These are phyloP conservation scores for Myrmophylax atrothorax DNA, from an alignment of 2,113 vertebrate species.

Conservation along the genomic window DNA sequence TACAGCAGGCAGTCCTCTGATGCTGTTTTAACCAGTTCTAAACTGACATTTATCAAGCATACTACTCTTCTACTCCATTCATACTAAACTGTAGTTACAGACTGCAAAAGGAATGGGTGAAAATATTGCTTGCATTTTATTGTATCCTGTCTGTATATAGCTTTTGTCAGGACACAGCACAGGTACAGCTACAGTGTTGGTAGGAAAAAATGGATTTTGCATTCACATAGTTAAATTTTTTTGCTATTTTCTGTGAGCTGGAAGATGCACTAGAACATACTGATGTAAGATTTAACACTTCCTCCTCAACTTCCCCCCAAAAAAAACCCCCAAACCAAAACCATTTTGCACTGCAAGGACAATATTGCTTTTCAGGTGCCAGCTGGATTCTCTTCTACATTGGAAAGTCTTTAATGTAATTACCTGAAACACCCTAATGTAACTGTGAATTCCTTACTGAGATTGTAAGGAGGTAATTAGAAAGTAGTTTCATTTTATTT, in stretches of 20 bases:
- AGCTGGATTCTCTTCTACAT: not conserved
- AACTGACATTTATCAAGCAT: not conserved
- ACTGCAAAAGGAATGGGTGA: not conserved
- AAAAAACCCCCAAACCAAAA: too few relatives aligned
- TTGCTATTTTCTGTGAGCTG: not conserved
- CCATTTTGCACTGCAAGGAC: not conserved
- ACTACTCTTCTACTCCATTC: fast-evolving
- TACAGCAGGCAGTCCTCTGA: not conserved
- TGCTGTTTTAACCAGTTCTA: not conserved
- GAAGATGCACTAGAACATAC: not conserved
- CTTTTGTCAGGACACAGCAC: not conserved
- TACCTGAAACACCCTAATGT: conserved; percentile 15
- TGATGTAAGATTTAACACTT: not conserved
- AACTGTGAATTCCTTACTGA: not conserved
- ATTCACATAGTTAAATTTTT: not conserved
- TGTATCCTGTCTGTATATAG: not conserved
- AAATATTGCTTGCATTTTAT: not conserved
- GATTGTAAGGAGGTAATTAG: conserved; percentile 7
- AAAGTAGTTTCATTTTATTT: conserved; percentile 24
- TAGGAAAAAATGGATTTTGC: not conserved
- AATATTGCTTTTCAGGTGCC: not conserved
- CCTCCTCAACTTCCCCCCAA: not conserved
- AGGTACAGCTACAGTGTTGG: not conserved
- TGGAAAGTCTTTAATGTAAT: conserved; percentile 4
- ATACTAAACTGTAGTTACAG: not conserved